These are phyloP conservation scores for Poecilia picta DNA, from an alignment of 2,797 vertebrate genomes.

Conservation along the genomic window DNA sequence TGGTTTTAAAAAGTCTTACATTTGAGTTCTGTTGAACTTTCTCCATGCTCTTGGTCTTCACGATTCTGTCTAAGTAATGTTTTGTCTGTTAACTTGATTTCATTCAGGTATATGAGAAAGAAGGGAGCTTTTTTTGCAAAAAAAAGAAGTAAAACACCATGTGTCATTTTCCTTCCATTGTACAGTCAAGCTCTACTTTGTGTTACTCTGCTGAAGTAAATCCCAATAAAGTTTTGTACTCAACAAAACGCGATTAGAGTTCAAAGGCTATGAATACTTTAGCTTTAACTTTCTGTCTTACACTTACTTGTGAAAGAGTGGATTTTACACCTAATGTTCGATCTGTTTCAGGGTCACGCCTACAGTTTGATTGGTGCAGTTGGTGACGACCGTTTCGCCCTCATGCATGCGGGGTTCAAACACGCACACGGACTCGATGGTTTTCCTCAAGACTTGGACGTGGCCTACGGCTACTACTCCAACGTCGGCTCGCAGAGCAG, in stretches of 20 bases:
- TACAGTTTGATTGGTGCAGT: conserved; percentile 90
- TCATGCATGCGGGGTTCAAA: conserved; percentile 94
- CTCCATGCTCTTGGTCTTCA: neutral
- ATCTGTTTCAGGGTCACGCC: conserved; percentile 86
- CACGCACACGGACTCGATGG: conserved; percentile 89
- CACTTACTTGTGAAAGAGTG: neutral
- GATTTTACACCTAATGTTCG: conserved; percentile 1
- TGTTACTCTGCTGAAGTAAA: neutral
- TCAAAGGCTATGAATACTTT: neutral
- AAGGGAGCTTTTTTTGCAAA: neutral
- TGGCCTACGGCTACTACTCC: conserved; percentile 89
- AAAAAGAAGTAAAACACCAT: neutral
- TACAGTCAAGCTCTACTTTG: neutral
- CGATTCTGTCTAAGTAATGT: neutral
- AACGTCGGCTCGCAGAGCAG: conserved; percentile 86
- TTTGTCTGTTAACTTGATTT: neutral
- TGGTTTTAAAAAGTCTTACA: no score
- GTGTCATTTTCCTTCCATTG: neutral
- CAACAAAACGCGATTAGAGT: neutral
- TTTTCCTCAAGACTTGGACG: conserved; percentile 86
- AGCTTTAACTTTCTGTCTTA: neutral
- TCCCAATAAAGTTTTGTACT: neutral
- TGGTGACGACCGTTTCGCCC: conserved; percentile 84
- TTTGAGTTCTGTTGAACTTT: neutral
- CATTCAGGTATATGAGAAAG: neutral